Evolutionary conservation across 2,113 vertebrate genomes (phyloP).

Genomic region (Scatophagus argus): DNA sequence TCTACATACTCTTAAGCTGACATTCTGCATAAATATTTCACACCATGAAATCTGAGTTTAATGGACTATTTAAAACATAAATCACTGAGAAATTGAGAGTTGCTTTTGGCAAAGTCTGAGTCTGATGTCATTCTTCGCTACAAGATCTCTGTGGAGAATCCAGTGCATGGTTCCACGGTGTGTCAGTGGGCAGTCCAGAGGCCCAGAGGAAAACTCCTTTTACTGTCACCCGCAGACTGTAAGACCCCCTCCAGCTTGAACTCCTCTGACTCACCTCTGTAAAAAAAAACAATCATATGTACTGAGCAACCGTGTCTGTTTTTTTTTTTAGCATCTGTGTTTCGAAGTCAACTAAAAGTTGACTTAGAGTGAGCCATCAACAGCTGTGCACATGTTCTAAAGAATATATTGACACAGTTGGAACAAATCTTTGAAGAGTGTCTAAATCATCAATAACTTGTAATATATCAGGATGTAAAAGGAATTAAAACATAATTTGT

Average conservation of each 20-base stretch:
- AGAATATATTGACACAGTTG: conserved; percentile 5
- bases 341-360: conserved; percentile 8
- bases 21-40: conserved; percentile 13
- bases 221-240: conserved; percentile 4
- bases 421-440: not conserved
- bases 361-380: conserved; percentile 20
- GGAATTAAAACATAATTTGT: not conserved
- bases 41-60: conserved; percentile 4
- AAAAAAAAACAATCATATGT: conserved; percentile 19
- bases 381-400: conserved; percentile 33
- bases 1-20: not conserved
- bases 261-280: conserved; percentile 21
- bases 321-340: conserved; percentile 32
- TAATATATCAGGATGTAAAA: not conserved
- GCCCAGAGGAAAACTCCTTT: not conserved
- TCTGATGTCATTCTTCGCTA: conserved; percentile 46
- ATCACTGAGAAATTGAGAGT: conserved; percentile 18
- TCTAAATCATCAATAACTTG: not conserved
- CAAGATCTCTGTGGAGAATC: conserved; percentile 35
- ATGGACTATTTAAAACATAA: conserved; percentile 33
- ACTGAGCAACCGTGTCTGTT: conserved; percentile 9
- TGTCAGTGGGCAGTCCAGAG: conserved; percentile 31
- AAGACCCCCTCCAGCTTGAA: conserved; percentile 43
- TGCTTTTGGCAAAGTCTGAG: conserved; percentile 24
- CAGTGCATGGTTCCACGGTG: conserved; percentile 26